Conservation (phyloP, 2,888 invertebrate genomes). For the Iselma pallidipennis region DNA sequence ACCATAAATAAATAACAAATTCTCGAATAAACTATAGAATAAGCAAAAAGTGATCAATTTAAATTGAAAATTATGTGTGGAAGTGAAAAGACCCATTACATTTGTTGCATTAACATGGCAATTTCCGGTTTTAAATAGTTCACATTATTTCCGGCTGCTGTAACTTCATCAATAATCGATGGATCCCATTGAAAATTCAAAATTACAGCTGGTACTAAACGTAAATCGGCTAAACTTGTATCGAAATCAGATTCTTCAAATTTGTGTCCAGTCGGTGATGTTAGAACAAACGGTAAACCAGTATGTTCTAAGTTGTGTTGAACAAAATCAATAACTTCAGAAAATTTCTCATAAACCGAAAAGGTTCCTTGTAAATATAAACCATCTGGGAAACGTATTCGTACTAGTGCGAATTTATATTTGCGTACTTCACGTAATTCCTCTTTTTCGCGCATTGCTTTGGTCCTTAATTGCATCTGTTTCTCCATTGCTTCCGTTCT, state of each 20-base stretch:
- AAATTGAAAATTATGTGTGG: background rate
- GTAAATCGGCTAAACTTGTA: conserved; percentile 75
- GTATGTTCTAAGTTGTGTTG: conserved; percentile 73
- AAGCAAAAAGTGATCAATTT: background rate
- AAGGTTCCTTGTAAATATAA: conserved; percentile 87
- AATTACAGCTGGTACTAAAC: conserved; percentile 81
- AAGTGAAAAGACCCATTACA: conserved; percentile 46
- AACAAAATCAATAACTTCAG: conserved; percentile 77
- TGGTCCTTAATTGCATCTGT: conserved; percentile 84
- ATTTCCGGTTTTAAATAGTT: conserved; percentile 79
- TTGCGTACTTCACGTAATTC: conserved; percentile 77
- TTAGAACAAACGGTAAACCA: conserved; percentile 71
- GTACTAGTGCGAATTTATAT: conserved; percentile 83
- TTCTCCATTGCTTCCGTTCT: conserved; percentile 79
- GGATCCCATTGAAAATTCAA: conserved; percentile 75
- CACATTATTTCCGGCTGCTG: conserved; percentile 59
- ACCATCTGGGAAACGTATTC: conserved; percentile 88
- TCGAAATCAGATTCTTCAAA: conserved; percentile 69
- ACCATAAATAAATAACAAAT: conserved; percentile 1
- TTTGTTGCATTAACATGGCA: conserved; percentile 68
- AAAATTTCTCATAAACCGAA: conserved; percentile 77
- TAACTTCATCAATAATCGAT: conserved; percentile 59
- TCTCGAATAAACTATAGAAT: background rate
- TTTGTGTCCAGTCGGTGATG: conserved; percentile 69
- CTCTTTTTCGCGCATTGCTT: conserved; percentile 93